Evolutionary conservation across 1,140 invertebrate species (phyloP).

Genomic region (Heliconius melpomene): DNA sequence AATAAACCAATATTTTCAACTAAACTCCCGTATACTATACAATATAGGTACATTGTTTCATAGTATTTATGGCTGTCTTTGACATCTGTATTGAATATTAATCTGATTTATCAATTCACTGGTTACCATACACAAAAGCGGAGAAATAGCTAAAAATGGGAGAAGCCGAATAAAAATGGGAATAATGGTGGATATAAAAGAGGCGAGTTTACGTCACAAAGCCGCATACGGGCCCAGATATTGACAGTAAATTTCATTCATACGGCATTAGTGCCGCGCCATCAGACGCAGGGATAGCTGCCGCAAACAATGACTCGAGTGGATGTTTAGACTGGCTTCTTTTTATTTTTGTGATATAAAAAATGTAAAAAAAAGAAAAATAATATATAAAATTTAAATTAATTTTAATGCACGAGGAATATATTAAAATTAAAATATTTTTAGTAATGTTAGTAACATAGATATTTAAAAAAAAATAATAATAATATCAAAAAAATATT

Average conservation of each 20-base stretch:
- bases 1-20: not conserved
- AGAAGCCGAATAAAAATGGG: conserved; percentile 60
- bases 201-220: conserved; percentile 78
- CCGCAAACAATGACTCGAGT: conserved; percentile 57
- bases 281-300: conserved; percentile 74
- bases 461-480: not conserved
- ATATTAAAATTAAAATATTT: not conserved
- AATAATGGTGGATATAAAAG: conserved; percentile 74
- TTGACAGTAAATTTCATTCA: conserved; percentile 81
- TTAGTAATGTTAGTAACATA: not conserved
- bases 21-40: not conserved
- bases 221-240: conserved; percentile 79
- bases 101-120: conserved; percentile 33
- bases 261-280: conserved; percentile 79
- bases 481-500: not conserved
- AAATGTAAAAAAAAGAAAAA: not conserved
- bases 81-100: conserved; percentile 27
- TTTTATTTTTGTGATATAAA: not conserved
- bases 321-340: conserved; percentile 22
- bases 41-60: not conserved
- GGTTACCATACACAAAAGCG: conserved; percentile 38
- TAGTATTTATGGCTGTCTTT: conserved; percentile 3
- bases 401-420: not conserved
- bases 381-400: not conserved
- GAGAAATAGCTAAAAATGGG: conserved; percentile 62